Conservation (phyloP, 2,113 vertebrate genomes). For the Struthio camelus region DNA sequence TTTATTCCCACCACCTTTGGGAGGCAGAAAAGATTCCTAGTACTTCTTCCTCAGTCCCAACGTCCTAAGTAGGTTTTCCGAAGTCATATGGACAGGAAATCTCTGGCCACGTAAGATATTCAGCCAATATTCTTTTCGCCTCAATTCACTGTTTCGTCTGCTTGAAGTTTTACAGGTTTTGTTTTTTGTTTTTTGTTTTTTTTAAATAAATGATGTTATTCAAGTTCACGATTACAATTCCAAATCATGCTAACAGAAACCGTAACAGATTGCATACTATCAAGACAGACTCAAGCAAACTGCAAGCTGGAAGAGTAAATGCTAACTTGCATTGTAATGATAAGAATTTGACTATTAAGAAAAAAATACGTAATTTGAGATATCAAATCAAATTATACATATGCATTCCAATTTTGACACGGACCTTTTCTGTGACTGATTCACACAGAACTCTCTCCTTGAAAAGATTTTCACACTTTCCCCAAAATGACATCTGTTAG, state of each 20-base stretch:
- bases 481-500: background rate
- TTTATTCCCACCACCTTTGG: background rate
- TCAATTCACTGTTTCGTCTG: background rate
- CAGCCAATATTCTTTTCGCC: background rate
- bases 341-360: background rate
- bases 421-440: background rate
- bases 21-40: background rate
- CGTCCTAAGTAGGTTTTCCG: background rate
- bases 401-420: background rate
- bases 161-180: background rate
- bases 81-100: background rate
- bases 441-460: background rate
- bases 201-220: too few relatives aligned
- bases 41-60: background rate
- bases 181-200: background rate
- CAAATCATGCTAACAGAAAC: background rate
- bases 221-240: background rate
- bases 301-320: background rate
- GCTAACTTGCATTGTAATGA: background rate
- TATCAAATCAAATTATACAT: background rate
- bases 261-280: background rate
- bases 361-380: background rate
- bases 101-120: background rate
- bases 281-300: background rate
- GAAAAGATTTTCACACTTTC: background rate